phyloP scores from a whole-genome alignment of 2,113 vertebrate species.

The Brachirus orientalis region DNA sequence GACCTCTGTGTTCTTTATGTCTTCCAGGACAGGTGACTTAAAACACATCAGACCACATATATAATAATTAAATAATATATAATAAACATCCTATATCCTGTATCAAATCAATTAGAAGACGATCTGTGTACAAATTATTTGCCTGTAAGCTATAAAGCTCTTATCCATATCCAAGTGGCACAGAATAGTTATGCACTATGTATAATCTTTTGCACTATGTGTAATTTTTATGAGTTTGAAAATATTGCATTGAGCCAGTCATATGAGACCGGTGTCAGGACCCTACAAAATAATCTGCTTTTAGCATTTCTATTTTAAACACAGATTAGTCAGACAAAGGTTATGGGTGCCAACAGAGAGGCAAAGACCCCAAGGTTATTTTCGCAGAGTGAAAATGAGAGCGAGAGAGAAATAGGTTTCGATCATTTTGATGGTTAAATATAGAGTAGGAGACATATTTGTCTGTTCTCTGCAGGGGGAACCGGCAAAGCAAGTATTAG shows the following conservation, averaged over 20 bases:
- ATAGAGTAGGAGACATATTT: not conserved
- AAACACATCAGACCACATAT: too few relatives aligned
- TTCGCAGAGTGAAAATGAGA: conserved; percentile 25
- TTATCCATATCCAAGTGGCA: conserved; percentile 29
- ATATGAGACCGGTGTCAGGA: conserved; percentile 50
- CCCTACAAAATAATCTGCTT: conserved; percentile 63
- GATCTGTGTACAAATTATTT: conserved; percentile 18
- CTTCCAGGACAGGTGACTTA: too few relatives aligned
- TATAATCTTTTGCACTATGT: conserved; percentile 48
- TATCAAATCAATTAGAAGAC: not conserved
- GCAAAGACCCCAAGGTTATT: not conserved
- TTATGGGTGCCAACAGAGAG: conserved; percentile 25
- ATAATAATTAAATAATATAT: too few relatives aligned
- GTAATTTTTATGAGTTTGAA: conserved; percentile 28
- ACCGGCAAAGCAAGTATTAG: not conserved
- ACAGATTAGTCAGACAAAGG: conserved; percentile 64
- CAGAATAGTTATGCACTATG: conserved; percentile 24
- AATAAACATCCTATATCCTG: too few relatives aligned
- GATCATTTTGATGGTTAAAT: conserved; percentile 18
- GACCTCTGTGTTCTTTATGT: too few relatives aligned
- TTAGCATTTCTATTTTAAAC: conserved; percentile 62
- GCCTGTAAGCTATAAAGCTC: conserved; percentile 18
- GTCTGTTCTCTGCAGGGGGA: not conserved
- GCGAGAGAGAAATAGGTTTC: not conserved
- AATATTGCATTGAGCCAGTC: conserved; percentile 30